Percentiles rank a stretch among this genome's conserved stretches.
These are phyloP conservation scores for Chondrosia reniformis DNA, from an alignment of 37 sponge, comb jelly and placozoan species.

Conservation along the genomic window DNA sequence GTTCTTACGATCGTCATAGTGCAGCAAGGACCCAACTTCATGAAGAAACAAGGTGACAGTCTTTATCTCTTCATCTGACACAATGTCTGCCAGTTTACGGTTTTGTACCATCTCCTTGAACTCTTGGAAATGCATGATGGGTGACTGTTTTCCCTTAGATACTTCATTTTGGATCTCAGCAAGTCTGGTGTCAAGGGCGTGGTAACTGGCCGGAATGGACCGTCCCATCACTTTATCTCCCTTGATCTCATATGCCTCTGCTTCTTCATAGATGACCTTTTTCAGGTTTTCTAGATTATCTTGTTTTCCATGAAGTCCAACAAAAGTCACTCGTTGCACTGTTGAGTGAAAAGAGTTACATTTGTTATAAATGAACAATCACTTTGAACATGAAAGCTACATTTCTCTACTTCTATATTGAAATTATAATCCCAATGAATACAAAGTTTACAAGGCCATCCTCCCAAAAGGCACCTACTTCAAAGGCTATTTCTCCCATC, in stretches of 20 bases:
- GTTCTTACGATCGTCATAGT: constrained; percentile 52
- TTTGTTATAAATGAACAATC: too few species aligned
- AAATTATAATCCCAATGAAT: too few species aligned
- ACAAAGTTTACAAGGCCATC: too few species aligned
- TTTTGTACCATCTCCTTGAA: constrained; percentile 26
- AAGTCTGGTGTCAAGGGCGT: constrained; percentile 23
- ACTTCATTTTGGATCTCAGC: constrained; percentile 8
- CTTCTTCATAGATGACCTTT: constrained; percentile 43
- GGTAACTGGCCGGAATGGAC: constrained; percentile 51
- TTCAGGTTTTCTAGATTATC: constrained; percentile 34
- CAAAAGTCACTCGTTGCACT: not conserved
- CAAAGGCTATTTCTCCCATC: too few species aligned
- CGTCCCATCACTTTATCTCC: constrained; percentile 50
- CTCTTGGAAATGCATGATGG: constrained; percentile 34
- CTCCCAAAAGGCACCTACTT: too few species aligned
- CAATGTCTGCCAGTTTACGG: constrained; percentile 21
- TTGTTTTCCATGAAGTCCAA: constrained; percentile 13
- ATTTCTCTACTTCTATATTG: too few species aligned
- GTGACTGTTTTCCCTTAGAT: not conserved
- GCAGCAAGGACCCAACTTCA: constrained; percentile 53
- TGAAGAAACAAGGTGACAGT: constrained; percentile 41
- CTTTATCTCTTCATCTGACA: constrained; percentile 38
- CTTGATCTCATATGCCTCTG: constrained; percentile 22
- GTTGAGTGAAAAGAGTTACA: not conserved
- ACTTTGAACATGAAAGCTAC: too few species aligned